Evolutionary conservation across 1,140 invertebrate species (phyloP), one percentile per base, ranked within the genome.

Genomic region (Venturia canescens): DNA sequence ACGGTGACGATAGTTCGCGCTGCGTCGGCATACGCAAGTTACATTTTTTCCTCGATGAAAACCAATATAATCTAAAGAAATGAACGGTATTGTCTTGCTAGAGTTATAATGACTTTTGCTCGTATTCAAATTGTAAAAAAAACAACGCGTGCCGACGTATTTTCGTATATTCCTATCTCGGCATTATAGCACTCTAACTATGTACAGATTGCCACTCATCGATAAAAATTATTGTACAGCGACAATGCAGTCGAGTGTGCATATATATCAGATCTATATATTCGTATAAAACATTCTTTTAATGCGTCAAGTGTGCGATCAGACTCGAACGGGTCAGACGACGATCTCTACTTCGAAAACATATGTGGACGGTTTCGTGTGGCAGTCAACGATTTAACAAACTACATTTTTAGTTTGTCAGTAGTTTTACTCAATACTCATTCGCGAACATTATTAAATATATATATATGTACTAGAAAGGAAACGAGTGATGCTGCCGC

Each of bases 101-200:
- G 38, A 31, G n/a, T 38, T 66, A 13, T 66, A 23, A 13, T 66
- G 9, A 23, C 21, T 29, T 66, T 66, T 13, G 23, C 6, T 29
- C 21, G 9, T 26, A 23, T 27, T 2, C 2, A 70, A 70, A 34
- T n/a, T 9, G 18, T 38, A 4, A n/a, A 34, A 38, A 70, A 34
- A 70, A 38, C 15, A 48, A 50, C 38, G 34, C 27, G 38, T 21
- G 34, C 31, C 70, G 31, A 23, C 31, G 44, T 44, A 44, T 44
- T 44, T 44, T 44, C 38, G 23, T 18, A 31, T 21, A 44, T 21
- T 11, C 29, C 53, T 60, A 60, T 57, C n/a, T n/a, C 31, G 34
- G 57, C 74, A 27, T 66, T 76, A 57, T 31, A 76, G 60, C 74
- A 66, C 50, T 60, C 50, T 53, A 76, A 76, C 74, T 76, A 76